phyloP scores from a whole-genome alignment of 2,113 vertebrate species.

The Todiramphus saurophagus region DNA sequence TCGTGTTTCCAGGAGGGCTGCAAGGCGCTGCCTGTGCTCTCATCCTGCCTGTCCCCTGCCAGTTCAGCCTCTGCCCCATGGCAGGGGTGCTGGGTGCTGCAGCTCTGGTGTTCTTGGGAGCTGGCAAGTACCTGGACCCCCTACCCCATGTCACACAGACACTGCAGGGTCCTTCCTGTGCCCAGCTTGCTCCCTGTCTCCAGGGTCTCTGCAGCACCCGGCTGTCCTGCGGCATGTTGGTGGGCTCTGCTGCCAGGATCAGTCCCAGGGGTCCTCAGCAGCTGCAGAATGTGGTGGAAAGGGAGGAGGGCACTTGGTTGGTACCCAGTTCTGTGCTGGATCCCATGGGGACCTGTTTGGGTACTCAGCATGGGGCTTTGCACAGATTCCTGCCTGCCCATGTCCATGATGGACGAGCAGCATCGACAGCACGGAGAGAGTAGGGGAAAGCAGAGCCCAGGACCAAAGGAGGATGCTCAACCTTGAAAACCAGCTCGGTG shows the following conservation, averaged over 20 bases:
- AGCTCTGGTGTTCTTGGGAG: neutral
- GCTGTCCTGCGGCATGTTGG: neutral
- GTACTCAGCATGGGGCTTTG: neutral
- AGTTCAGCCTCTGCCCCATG: neutral
- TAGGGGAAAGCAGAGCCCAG: neutral
- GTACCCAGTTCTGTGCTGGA: neutral
- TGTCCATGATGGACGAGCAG: neutral
- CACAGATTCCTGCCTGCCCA: neutral
- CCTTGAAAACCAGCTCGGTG: neutral
- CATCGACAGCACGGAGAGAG: rapidly evolving
- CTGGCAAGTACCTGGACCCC: neutral
- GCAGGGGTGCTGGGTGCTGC: neutral
- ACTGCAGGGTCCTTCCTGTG: neutral
- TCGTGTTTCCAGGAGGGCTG: neutral
- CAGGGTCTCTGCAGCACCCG: rapidly evolving
- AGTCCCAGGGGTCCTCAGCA: neutral
- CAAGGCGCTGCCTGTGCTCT: neutral
- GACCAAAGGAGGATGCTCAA: neutral
- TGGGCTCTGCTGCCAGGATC: neutral
- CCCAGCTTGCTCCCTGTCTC: neutral
- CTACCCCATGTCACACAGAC: rapidly evolving
- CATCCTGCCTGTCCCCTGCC: neutral
- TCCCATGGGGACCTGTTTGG: rapidly evolving
- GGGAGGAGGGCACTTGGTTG: neutral
- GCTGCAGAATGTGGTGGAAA: rapidly evolving